phyloP scores from a whole-genome alignment of 2,797 vertebrate species.

The Pampus argenteus region DNA sequence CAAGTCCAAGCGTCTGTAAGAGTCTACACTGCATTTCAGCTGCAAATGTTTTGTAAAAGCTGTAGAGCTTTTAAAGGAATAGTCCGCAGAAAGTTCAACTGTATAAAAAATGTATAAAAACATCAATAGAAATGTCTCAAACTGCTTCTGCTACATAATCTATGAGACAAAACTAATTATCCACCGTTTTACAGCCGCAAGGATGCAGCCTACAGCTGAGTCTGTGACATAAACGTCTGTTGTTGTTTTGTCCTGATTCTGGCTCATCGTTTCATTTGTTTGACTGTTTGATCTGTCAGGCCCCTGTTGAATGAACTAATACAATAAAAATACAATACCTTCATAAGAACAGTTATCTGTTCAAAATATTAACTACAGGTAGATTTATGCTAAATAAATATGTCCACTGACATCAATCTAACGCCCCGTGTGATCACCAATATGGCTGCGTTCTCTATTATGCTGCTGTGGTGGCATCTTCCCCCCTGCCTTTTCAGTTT shows the following conservation, averaged over 20 bases:
- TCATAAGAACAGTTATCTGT: background rate
- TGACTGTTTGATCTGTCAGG: no score
- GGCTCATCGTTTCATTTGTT: no score
- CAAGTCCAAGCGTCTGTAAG: no score
- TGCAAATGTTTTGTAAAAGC: background rate
- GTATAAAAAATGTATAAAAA: no score
- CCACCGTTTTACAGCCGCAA: no score
- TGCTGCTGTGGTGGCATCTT: conserved; percentile 23
- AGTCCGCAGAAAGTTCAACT: background rate
- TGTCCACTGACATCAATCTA: background rate
- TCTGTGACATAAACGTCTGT: no score
- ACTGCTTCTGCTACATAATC: background rate
- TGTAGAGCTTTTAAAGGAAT: background rate
- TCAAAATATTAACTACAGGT: background rate
- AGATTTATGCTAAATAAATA: conserved; percentile 1
- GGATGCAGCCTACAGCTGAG: no score
- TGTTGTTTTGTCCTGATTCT: no score
- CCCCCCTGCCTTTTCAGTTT: background rate
- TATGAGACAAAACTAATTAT: no score
- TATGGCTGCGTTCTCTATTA: conserved; percentile 29
- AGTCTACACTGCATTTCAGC: no score
- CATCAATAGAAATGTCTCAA: background rate
- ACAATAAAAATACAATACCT: no score
- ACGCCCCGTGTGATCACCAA: conserved; percentile 17
- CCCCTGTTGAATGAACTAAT: no score